Base-by-base conservation (phyloP, 2,888 invertebrate species). In the Physocephala rufipes region DNA sequence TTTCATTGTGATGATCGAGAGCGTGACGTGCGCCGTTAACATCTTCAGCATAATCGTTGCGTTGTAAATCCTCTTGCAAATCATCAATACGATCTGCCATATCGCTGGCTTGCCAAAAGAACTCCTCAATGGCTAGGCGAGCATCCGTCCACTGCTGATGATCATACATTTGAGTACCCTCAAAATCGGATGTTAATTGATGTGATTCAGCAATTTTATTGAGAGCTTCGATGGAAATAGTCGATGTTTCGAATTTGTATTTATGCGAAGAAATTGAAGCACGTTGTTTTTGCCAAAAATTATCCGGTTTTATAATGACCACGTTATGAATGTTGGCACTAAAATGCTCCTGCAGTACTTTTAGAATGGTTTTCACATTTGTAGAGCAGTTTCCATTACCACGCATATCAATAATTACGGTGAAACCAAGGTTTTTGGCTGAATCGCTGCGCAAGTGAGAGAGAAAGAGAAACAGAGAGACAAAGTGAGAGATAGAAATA, bases 211-310 rank as follows among this genome's bases (percentile, higher is more conserved):
- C 94, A 79, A 94, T 92, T 88, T 97, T 97, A 78, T 93, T 90
- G 80, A 99, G 90, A 79, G 95, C 94, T 88, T 99, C 99, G 86
- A 97, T 90, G 83, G 96, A 96, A 87, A 98, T 95, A 90, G 98
- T 94, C 85, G 94, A 95, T 81, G 98, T 97, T 94, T 99, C 98
- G 89, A 99, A 99, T 89, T 97, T 97, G 89, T 97, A 99, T 89
- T 98, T 99, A 87, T 97, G 95, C 87, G 96, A 95, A 83, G 96
- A 96, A 83, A 99, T 91, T 78, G 96, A 96, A 79, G 97, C 97
- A 85, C 97, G 93, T 88, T 99, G 98, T 88, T 99, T 99, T 88
- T 99, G 98, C 98, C 98, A 98, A 89, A 99, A 99, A 86, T 97
- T 98, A 85, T 99, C 99, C 78, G 98, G 97, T 88, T 99, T 98